phyloP scores from a whole-genome alignment of 1,140 invertebrate genomes.

The Cheumatopsyche charites region DNA sequence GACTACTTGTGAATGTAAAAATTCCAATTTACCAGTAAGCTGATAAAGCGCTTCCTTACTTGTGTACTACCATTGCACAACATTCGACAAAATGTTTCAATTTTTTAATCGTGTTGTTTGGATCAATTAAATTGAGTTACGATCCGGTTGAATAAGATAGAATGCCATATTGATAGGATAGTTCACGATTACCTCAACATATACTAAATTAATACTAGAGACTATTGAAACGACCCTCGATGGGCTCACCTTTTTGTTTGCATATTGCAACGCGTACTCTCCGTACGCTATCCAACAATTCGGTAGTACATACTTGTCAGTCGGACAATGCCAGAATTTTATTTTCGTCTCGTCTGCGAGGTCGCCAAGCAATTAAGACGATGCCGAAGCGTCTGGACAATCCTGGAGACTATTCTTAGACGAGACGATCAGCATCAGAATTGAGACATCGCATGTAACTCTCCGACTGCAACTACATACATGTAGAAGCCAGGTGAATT shows the following conservation, averaged over 20 bases:
- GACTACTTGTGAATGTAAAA: no score
- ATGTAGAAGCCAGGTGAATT: neutral
- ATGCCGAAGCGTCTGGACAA: slow-evolving; percentile 26
- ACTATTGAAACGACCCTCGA: neutral
- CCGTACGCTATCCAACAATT: slow-evolving; percentile 29
- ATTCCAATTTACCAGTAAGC: no score
- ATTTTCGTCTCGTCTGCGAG: slow-evolving; percentile 31
- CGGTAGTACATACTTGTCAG: slow-evolving; percentile 33
- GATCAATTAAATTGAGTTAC: no score
- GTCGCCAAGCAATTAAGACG: slow-evolving; percentile 29
- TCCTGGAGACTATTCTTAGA: slow-evolving; percentile 21
- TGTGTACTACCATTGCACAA: no score
- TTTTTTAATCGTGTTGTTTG: no score
- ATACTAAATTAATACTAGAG: neutral
- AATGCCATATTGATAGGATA: no score
- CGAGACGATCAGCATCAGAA: neutral
- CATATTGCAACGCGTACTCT: slow-evolving; percentile 3
- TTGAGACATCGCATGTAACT: slow-evolving; percentile 30
- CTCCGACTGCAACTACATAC: neutral
- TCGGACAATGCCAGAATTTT: slow-evolving; percentile 31
- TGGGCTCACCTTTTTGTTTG: neutral
- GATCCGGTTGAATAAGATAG: no score
- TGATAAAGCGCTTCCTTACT: no score
- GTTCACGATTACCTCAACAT: no score
- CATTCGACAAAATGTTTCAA: no score